Percentiles rank a stretch among this genome's conserved stretches.
Conservation (phyloP, 2,797 vertebrate species). For the Darevskia nairensis region DNA sequence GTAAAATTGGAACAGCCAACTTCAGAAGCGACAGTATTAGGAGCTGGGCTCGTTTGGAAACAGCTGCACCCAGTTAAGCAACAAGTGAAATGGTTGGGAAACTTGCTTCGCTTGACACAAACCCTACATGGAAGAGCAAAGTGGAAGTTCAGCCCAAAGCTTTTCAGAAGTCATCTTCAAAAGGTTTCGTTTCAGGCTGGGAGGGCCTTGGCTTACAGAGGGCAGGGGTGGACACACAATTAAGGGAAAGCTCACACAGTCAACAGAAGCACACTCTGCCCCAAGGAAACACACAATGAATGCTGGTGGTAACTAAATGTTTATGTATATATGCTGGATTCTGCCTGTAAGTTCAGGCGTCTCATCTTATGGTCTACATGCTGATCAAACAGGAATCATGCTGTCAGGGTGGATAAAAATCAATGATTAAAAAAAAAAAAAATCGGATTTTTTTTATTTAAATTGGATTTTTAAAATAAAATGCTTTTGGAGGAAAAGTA, state of each 20-base stretch:
- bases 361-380: not conserved
- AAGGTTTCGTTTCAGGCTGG: not conserved
- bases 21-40: not conserved
- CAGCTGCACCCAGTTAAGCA: not conserved
- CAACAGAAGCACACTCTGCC: not conserved
- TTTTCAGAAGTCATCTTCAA: not conserved
- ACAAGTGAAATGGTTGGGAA: not conserved
- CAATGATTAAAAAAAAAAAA: too few species aligned
- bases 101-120: not conserved
- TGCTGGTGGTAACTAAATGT: not conserved
- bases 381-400: not conserved
- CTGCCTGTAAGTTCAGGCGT: not conserved
- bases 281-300: not conserved
- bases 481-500: too few species aligned
- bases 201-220: not conserved
- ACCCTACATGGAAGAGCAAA: not conserved
- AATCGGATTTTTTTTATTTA: too few species aligned
- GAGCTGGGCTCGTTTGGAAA: not conserved
- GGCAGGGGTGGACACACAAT: not conserved
- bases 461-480: too few species aligned
- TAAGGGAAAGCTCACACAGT: not conserved
- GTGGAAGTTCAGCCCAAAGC: not conserved
- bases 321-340: not conserved
- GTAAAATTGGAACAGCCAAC: not conserved
- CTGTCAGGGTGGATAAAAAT: too few species aligned